These are phyloP conservation scores for Pomacea maculata DNA, from an alignment of 1,140 invertebrate genomes.

Conservation along the genomic window DNA sequence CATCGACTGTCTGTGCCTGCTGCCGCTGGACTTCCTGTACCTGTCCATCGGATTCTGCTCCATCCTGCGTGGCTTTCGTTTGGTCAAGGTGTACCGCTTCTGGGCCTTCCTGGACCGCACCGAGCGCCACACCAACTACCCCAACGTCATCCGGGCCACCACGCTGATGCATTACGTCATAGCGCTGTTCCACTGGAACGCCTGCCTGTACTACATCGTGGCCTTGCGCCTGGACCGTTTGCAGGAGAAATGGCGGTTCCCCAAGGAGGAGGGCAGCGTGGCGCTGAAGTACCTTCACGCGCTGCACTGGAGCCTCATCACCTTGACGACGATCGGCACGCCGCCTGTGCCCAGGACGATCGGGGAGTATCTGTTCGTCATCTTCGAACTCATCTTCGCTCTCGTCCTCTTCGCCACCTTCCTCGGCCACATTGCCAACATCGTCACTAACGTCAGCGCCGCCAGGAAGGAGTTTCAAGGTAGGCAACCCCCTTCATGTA, in stretches of 20 bases:
- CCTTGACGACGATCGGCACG: conserved; percentile 86
- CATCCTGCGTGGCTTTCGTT: conserved; percentile 92
- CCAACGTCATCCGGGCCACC: conserved; percentile 90
- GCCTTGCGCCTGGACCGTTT: conserved; percentile 30
- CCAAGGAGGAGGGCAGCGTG: conserved; percentile 47
- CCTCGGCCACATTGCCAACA: conserved; percentile 65
- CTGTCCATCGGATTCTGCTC: conserved; percentile 98
- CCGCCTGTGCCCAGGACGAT: conserved; percentile 80
- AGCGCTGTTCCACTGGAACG: conserved; percentile 99
- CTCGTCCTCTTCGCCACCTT: conserved; percentile 65
- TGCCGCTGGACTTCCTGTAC: conserved; percentile 98
- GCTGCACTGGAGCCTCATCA: conserved; percentile 97
- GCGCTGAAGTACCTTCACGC: conserved; percentile 86
- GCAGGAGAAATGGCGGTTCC: conserved; percentile 44
- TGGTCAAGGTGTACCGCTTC: conserved; percentile 98
- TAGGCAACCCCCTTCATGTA: conserved; percentile 38
- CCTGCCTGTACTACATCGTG: conserved; percentile 87
- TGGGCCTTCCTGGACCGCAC: conserved; percentile 99
- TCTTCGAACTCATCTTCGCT: conserved; percentile 63
- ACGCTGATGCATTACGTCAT: conserved; percentile 95
- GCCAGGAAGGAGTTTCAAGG: conserved; percentile 67
- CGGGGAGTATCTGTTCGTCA: conserved; percentile 68
- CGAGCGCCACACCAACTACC: conserved; percentile 98
- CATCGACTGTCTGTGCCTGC: conserved; percentile 96
- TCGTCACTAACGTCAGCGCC: conserved; percentile 64